phyloP scores from a whole-genome alignment of 2,797 vertebrate genomes.

The Leptodactylus fallax region DNA sequence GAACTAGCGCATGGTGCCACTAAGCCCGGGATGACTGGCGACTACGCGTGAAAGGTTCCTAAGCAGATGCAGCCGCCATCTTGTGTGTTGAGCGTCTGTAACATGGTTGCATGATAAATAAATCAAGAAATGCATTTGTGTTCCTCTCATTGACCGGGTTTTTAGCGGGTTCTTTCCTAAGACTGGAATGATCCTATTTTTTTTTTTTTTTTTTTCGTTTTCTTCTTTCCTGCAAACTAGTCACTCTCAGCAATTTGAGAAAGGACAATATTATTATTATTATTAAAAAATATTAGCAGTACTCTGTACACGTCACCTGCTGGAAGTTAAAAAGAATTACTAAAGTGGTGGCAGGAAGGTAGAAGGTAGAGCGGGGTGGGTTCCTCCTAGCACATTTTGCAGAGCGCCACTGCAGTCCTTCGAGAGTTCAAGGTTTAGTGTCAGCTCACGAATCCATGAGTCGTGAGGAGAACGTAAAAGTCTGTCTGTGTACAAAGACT shows the following conservation, averaged over 20 bases:
- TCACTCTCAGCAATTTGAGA: slow-evolving; percentile 94
- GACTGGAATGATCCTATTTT: slow-evolving; percentile 80
- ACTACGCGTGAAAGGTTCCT: slow-evolving; percentile 41
- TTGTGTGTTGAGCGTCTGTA: slow-evolving; percentile 23
- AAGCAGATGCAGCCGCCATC: slow-evolving; percentile 62
- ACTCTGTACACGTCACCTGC: slow-evolving; percentile 91
- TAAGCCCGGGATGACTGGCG: background rate
- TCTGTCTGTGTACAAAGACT: slow-evolving; percentile 77
- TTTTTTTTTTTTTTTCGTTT: slow-evolving; percentile 47
- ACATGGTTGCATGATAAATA: slow-evolving; percentile 29
- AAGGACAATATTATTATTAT: slow-evolving; percentile 87
- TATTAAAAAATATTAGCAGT: slow-evolving; percentile 90
- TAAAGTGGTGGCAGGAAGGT: slow-evolving; percentile 86
- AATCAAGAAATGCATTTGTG: slow-evolving; percentile 51
- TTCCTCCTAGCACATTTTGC: slow-evolving; percentile 70
- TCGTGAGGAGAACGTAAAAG: slow-evolving; percentile 65
- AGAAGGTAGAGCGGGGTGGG: slow-evolving; percentile 77
- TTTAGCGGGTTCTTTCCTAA: slow-evolving; percentile 83
- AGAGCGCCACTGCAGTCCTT: slow-evolving; percentile 75
- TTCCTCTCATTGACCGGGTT: slow-evolving; percentile 65
- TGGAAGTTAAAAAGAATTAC: slow-evolving; percentile 89
- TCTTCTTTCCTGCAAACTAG: slow-evolving; percentile 81
- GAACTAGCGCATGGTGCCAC: background rate
- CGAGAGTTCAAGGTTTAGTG: slow-evolving; percentile 73
- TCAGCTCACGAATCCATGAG: slow-evolving; percentile 74